Evolutionary conservation across 2,113 vertebrate species (phyloP).

Genomic region (Mungos mungo): DNA sequence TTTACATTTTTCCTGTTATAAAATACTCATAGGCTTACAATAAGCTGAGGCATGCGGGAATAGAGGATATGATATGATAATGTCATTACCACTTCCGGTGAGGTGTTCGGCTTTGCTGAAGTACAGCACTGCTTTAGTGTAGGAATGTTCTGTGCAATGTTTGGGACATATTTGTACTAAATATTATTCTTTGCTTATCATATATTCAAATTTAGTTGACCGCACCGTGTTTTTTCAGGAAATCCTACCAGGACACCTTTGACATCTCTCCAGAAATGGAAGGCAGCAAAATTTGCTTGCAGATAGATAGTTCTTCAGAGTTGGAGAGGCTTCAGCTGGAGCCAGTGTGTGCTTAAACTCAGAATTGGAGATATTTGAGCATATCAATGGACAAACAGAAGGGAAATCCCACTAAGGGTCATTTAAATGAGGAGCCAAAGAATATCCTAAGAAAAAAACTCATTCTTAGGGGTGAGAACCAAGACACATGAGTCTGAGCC

Average conservation of each 20-base stretch:
- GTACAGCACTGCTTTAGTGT: neutral
- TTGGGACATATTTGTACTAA: neutral
- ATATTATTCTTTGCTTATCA: neutral
- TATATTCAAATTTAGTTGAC: neutral
- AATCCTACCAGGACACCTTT: neutral
- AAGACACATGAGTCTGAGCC: neutral
- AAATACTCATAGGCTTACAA: neutral
- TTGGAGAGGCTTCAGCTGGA: neutral
- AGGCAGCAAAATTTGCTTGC: neutral
- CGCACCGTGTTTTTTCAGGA: neutral
- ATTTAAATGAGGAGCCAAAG: neutral
- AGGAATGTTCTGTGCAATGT: neutral
- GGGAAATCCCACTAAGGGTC: neutral
- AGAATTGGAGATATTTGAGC: neutral
- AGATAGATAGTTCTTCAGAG: neutral
- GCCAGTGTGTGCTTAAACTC: neutral
- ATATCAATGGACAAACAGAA: neutral
- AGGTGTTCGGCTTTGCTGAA: neutral
- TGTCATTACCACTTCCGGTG: neutral
- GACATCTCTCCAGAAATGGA: neutral
- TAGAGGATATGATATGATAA: neutral
- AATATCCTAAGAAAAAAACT: neutral
- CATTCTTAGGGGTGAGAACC: neutral
- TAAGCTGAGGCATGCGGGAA: neutral
- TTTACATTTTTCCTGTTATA: slow-evolving; percentile 19